Evolutionary conservation across 2,797 vertebrate species (phyloP).

Genomic region (Sebastes miniatus): DNA sequence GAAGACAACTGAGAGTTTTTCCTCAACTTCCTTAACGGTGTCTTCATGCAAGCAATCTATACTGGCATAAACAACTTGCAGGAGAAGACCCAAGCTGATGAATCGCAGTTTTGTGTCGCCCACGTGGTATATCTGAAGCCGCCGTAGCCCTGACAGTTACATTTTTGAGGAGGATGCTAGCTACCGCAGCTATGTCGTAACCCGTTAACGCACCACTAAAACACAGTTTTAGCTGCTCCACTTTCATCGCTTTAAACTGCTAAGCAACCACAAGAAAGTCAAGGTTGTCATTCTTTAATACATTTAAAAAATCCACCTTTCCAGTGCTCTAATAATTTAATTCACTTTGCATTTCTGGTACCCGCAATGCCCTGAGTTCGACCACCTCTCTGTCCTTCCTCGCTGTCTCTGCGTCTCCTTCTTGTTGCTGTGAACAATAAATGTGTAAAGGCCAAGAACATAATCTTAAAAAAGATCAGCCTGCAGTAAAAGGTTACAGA

Average conservation of each 20-base stretch:
- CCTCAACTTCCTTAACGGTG: neutral
- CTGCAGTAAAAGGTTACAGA: constrained; percentile 23
- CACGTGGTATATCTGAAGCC: neutral
- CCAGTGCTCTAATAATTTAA: neutral
- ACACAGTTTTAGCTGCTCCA: neutral
- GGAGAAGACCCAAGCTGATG: too few species aligned
- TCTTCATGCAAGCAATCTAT: neutral
- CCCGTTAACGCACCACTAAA: neutral
- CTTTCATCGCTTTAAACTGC: neutral
- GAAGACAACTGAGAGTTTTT: neutral
- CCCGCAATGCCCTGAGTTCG: neutral
- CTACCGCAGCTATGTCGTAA: neutral
- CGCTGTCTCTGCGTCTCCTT: neutral
- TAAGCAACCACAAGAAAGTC: neutral
- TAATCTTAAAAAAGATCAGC: neutral
- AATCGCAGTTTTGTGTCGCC: too few species aligned
- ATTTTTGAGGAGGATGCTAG: neutral
- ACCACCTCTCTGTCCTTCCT: neutral
- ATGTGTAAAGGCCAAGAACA: neutral
- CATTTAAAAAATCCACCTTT: neutral
- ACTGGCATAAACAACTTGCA: neutral
- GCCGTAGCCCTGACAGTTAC: neutral
- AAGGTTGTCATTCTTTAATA: neutral
- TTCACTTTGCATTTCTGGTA: neutral
- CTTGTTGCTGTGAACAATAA: neutral